Conservation (phyloP, 37 sponge, comb jelly and placozoan genomes). For the Spongilla lacustris region DNA sequence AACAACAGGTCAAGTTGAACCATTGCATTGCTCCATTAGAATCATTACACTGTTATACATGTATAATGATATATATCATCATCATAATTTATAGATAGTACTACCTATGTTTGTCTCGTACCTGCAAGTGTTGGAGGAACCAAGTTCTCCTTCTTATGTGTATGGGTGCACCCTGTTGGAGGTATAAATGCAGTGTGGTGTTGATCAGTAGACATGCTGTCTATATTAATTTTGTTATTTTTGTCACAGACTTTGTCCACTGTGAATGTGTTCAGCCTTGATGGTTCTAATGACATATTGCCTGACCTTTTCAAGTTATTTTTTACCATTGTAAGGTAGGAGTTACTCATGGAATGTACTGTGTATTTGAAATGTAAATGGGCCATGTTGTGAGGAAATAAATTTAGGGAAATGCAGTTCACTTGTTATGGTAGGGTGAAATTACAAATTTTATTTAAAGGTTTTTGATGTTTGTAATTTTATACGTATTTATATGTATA, state of each 20-base stretch:
- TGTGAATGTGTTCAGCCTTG: conserved; percentile 66
- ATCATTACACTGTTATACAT: too few species aligned
- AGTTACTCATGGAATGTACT: too few species aligned
- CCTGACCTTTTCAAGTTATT: conserved; percentile 75
- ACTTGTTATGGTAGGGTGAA: too few species aligned
- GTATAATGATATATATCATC: too few species aligned
- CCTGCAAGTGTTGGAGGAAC: conserved; percentile 72
- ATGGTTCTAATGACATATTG: conserved; percentile 66
- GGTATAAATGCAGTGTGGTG: neutral
- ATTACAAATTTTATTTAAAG: too few species aligned
- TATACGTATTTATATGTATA: too few species aligned
- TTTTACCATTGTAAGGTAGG: conserved; percentile 70
- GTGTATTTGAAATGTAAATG: too few species aligned
- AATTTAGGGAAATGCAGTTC: too few species aligned
- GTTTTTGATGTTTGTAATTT: too few species aligned
- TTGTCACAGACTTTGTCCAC: conserved; percentile 47
- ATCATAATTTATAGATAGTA: conserved; percentile 80
- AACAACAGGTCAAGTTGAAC: conserved; percentile 55
- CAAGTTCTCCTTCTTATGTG: conserved; percentile 27
- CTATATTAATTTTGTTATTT: neutral
- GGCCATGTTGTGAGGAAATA: too few species aligned
- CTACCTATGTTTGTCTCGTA: conserved; percentile 81
- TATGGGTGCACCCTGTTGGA: neutral
- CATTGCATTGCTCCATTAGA: too few species aligned
- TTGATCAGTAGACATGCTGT: neutral